Evolutionary conservation across 1,140 invertebrate species (phyloP).

Genomic region (Saccostrea cuccullata): DNA sequence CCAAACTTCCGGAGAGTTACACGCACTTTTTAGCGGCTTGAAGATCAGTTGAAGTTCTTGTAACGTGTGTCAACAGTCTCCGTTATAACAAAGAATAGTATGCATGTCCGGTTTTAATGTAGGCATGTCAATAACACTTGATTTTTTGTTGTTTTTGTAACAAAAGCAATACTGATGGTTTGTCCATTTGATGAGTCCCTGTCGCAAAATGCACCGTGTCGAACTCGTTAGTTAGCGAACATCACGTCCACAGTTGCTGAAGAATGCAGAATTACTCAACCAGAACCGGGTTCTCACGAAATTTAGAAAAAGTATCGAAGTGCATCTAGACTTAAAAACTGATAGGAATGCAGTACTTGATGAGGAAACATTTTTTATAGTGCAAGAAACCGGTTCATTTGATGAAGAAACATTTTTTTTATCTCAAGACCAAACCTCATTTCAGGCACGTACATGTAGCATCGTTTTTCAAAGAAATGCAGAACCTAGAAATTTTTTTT

Average conservation of each 20-base stretch:
- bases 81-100: neutral
- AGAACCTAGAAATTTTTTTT: too few relatives aligned
- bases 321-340: neutral
- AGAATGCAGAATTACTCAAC: neutral
- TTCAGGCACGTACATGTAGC: too few relatives aligned
- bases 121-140: neutral
- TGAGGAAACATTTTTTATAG: too few relatives aligned
- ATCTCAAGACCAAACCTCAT: too few relatives aligned
- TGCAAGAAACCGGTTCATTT: too few relatives aligned
- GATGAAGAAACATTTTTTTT: too few relatives aligned
- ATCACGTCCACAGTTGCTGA: neutral
- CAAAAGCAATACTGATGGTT: neutral
- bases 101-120: slow-evolving; percentile 11
- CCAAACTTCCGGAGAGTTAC: neutral
- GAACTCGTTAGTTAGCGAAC: too few relatives aligned
- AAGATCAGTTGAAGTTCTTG: neutral
- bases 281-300: neutral
- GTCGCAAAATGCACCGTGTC: too few relatives aligned
- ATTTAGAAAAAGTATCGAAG: neutral
- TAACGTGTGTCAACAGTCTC: neutral
- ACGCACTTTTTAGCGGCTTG: neutral
- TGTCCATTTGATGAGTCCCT: too few relatives aligned
- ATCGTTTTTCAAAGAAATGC: too few relatives aligned
- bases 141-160: neutral
- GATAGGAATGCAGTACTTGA: neutral